These are phyloP conservation scores for Ammospiza nelsoni DNA, from an alignment of 2,113 vertebrate genomes.

Conservation along the genomic window DNA sequence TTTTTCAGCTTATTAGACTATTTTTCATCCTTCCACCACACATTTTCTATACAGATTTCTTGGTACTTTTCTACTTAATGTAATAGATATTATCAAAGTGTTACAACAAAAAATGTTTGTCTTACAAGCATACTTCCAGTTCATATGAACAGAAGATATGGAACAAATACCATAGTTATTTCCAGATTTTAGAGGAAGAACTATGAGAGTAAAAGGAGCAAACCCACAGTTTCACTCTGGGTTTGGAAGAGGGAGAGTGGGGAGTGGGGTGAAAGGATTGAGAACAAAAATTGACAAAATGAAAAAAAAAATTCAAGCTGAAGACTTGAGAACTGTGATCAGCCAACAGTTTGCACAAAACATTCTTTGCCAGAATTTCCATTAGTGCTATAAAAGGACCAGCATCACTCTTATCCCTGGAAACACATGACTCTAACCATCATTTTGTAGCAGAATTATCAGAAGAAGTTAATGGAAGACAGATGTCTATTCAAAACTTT, in stretches of 20 bases:
- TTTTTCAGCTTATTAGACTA: neutral
- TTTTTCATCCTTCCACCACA: neutral
- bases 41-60: neutral
- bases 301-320: neutral
- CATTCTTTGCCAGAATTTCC: neutral
- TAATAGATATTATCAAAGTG: neutral
- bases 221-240: neutral
- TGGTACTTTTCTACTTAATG: neutral
- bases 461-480: neutral
- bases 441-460: neutral
- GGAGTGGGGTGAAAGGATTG: neutral
- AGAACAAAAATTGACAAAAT: neutral
- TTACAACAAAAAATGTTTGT: neutral
- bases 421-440: neutral
- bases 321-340: neutral
- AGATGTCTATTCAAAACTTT: neutral
- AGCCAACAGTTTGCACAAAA: neutral
- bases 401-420: neutral
- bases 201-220: neutral
- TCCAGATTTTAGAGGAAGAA: neutral
- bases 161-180: neutral
- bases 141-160: neutral
- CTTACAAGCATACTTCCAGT: neutral
- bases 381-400: neutral
- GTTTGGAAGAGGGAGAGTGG: accelerated